A percentile compares a stretch with the other conserved stretches of the same genome.
Conservation (phyloP, 2,888 invertebrate species). For the Andricus quercusramuli region DNA sequence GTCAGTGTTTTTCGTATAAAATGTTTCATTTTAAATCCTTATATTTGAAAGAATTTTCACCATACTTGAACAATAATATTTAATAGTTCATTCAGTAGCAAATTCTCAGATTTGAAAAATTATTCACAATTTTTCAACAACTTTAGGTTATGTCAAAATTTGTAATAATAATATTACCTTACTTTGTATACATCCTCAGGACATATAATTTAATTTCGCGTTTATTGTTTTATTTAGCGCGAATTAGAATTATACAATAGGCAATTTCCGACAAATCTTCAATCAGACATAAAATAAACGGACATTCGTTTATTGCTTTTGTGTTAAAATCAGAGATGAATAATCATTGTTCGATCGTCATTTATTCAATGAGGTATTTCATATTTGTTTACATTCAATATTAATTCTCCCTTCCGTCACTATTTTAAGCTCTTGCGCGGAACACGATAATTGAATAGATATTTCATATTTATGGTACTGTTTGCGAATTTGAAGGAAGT, state of each 20-base stretch:
- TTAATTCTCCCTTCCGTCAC: constrained; percentile 24
- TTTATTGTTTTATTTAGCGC: not conserved
- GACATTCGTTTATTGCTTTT: not conserved
- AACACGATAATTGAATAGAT: constrained; percentile 22
- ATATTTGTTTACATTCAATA: constrained; percentile 10
- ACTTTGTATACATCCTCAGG: no score
- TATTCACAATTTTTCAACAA: no score
- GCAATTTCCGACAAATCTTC: not conserved
- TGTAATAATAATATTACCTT: no score
- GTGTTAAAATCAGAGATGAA: not conserved
- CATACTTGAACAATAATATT: no score
- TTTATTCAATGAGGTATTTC: constrained; percentile 1
- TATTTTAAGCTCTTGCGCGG: constrained; percentile 12
- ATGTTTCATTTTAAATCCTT: no score
- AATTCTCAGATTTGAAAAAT: no score
- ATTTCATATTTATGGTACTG: constrained; percentile 27
- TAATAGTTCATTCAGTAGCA: no score
- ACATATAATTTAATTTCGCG: not conserved
- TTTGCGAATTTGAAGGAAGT: not conserved
- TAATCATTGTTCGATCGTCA: not conserved
- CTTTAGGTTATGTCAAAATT: no score
- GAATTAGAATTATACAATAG: not conserved
- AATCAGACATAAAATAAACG: not conserved
- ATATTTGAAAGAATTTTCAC: no score
- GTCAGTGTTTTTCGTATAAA: no score